Conservation (phyloP, 2,797 vertebrate species). For the Dermochelys coriacea region DNA sequence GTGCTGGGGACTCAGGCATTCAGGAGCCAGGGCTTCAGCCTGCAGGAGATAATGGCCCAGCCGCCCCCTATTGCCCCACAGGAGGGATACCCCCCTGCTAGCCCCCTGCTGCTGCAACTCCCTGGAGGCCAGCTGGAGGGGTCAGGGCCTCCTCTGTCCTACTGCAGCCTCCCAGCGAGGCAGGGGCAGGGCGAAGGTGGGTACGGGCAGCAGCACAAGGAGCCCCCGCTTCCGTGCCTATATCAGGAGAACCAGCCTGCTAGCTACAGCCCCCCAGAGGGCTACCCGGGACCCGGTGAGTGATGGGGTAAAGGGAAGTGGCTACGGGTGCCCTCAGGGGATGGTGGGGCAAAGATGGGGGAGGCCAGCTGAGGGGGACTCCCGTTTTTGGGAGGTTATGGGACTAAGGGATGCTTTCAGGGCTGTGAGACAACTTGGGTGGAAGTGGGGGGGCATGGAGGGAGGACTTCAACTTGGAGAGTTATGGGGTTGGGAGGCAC, state of each 20-base stretch:
- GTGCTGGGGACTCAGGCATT: neutral
- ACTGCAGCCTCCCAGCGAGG: neutral
- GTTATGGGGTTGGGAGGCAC: neutral
- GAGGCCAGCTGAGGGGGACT: neutral
- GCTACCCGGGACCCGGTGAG: neutral
- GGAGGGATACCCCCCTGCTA: neutral
- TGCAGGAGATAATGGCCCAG: neutral
- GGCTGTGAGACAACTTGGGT: neutral
- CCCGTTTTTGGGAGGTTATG: neutral
- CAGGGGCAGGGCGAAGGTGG: neutral
- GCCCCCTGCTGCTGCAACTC: neutral
- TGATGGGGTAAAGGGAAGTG: neutral
- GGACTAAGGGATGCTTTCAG: neutral
- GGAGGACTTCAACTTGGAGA: neutral
- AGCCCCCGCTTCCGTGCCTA: neutral
- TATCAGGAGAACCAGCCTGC: neutral
- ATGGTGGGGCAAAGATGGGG: neutral
- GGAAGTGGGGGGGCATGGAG: neutral
- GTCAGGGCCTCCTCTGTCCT: neutral
- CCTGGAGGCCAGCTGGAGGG: neutral
- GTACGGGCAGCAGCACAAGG: neutral
- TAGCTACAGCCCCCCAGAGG: neutral
- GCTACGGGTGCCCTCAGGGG: neutral
- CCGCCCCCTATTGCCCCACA: neutral
- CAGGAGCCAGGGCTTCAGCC: neutral